A percentile compares a stretch with the other conserved stretches of the same genome.
Evolutionary conservation across 2,888 invertebrate species (phyloP).

Genomic region (Uropetala carovei): DNA sequence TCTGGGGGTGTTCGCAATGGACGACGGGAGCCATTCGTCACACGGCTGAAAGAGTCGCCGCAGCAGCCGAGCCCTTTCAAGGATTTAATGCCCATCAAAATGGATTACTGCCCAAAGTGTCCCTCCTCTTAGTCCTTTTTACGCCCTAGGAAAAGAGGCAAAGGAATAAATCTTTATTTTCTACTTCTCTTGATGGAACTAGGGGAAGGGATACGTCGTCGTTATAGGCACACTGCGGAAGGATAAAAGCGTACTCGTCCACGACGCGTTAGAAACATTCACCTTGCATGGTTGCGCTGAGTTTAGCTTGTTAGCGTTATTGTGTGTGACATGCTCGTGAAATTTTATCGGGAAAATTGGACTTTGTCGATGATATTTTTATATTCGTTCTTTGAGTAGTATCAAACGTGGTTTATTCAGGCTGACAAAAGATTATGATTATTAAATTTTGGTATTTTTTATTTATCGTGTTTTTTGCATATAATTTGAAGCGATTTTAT

Average conservation of each 20-base stretch:
- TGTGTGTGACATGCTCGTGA: not conserved
- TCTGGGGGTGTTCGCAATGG: slow-evolving; percentile 7
- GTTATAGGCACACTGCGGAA: not conserved
- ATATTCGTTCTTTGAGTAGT: no score
- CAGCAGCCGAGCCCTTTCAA: slow-evolving; percentile 29
- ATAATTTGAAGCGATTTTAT: no score
- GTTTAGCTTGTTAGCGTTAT: not conserved
- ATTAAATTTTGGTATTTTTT: no score
- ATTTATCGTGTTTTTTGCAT: no score
- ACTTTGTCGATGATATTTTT: no score
- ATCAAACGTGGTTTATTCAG: no score
- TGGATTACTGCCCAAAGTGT: slow-evolving; percentile 62
- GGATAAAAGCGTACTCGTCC: not conserved
- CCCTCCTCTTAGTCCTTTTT: slow-evolving; percentile 43
- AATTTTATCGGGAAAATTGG: no score
- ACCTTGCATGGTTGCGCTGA: not conserved
- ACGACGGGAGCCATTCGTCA: slow-evolving; percentile 48
- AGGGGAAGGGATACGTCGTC: not conserved
- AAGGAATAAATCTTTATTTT: slow-evolving; percentile 52
- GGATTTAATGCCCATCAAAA: slow-evolving; percentile 64
- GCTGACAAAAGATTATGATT: no score
- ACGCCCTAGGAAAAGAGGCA: not conserved
- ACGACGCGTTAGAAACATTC: not conserved
- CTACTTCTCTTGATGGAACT: not conserved
- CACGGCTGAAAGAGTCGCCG: slow-evolving; percentile 37